Evolutionary conservation across 2,113 vertebrate genomes (phyloP).

Genomic region (Chrysochloris asiatica): DNA sequence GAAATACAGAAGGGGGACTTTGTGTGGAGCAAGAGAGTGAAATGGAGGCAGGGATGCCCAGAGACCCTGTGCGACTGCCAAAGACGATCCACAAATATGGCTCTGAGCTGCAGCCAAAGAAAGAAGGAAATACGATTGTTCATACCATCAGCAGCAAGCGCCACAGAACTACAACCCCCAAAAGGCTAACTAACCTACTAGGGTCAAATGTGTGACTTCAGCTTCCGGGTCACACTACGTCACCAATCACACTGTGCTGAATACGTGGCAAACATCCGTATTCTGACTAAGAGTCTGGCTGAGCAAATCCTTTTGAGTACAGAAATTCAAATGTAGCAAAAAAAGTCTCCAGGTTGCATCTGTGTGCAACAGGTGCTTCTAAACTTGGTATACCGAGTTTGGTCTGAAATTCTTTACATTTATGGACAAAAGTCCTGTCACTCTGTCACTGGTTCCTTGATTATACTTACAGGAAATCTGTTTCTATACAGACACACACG

Average conservation of each 20-base stretch:
- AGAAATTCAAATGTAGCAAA: slow-evolving; percentile 35
- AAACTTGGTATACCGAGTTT: slow-evolving; percentile 26
- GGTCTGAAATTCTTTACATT: neutral
- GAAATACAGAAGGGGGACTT: neutral
- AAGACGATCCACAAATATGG: neutral
- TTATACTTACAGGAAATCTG: slow-evolving; percentile 79
- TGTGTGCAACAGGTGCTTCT: neutral
- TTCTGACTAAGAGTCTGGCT: neutral
- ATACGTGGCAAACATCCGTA: neutral
- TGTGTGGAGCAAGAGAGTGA: neutral
- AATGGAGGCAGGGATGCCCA: neutral
- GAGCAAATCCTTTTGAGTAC: neutral
- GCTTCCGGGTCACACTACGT: neutral
- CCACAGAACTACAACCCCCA: neutral
- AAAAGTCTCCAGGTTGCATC: neutral
- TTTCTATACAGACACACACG: slow-evolving; percentile 73
- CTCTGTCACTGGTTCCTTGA: slow-evolving; percentile 13
- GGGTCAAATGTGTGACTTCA: neutral
- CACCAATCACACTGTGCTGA: neutral
- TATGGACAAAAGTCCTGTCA: neutral
- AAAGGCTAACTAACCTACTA: neutral
- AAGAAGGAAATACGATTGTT: neutral
- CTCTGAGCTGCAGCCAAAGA: neutral
- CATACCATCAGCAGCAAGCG: neutral
- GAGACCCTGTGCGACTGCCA: neutral